Evolutionary conservation across 2,797 vertebrate species (phyloP).

Genomic region (Hafferia zeledoni): DNA sequence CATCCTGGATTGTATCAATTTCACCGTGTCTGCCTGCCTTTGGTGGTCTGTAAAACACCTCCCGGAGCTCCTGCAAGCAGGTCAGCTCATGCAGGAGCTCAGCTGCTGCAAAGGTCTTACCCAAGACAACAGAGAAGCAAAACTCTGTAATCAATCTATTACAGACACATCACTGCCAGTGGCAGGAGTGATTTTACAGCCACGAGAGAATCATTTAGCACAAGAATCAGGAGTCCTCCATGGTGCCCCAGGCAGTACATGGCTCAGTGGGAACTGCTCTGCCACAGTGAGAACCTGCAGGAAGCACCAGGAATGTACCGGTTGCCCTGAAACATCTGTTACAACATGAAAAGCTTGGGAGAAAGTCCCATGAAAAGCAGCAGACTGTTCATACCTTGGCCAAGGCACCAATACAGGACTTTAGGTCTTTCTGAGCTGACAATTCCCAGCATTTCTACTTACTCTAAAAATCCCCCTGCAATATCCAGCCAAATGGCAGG

Average conservation of each 20-base stretch:
- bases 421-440: background rate
- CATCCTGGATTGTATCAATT: too few relatives aligned
- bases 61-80: too few relatives aligned
- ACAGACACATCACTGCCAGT: background rate
- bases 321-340: background rate
- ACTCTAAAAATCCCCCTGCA: background rate
- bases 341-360: background rate
- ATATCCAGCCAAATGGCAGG: background rate
- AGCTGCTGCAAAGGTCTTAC: too few relatives aligned
- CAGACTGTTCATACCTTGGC: background rate
- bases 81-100: too few relatives aligned
- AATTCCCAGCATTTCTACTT: background rate
- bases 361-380: background rate
- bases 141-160: too few relatives aligned
- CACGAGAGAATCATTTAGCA: constrained; percentile 21
- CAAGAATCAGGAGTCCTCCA: constrained; percentile 4
- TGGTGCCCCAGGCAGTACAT: constrained; percentile 23
- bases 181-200: background rate
- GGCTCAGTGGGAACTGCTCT: background rate
- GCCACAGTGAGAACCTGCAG: background rate
- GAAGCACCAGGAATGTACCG: background rate
- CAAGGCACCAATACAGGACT: background rate
- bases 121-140: too few relatives aligned
- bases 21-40: too few relatives aligned
- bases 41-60: too few relatives aligned